A percentile compares a stretch with the other conserved stretches of the same genome.
These are phyloP conservation scores for Ostrea denselamellosa DNA, from an alignment of 1,140 invertebrate species.

Conservation along the genomic window DNA sequence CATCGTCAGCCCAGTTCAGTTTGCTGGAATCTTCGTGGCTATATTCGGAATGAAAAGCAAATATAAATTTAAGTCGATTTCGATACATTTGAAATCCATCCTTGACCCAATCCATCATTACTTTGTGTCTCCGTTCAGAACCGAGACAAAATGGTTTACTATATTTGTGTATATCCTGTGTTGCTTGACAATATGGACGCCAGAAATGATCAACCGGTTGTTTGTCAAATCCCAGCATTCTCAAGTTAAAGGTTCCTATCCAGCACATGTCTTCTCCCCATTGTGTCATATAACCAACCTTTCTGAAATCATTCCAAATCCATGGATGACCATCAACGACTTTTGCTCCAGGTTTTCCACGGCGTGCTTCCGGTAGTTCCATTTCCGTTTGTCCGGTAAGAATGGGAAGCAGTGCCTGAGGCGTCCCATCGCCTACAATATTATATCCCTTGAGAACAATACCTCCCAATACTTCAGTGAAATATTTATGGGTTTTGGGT, in stretches of 20 bases:
- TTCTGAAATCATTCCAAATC: constrained; percentile 77
- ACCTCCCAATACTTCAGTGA: constrained; percentile 85
- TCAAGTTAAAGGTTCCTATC: constrained; percentile 93
- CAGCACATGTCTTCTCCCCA: constrained; percentile 92
- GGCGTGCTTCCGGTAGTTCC: constrained; percentile 82
- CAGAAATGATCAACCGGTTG: constrained; percentile 95
- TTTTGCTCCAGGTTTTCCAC: constrained; percentile 84
- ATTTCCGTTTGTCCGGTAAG: constrained; percentile 91
- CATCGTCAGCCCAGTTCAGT: constrained; percentile 84
- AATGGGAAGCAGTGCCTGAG: constrained; percentile 94
- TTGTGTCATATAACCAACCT: constrained; percentile 85
- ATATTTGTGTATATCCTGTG: constrained; percentile 82
- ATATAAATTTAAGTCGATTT: constrained; percentile 88
- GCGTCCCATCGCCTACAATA: constrained; percentile 96
- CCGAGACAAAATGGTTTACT: constrained; percentile 84
- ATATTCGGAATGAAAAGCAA: constrained; percentile 91
- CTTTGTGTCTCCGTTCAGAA: constrained; percentile 86
- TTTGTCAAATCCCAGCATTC: constrained; percentile 91
- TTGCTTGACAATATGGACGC: constrained; percentile 87
- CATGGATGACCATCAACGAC: constrained; percentile 88
- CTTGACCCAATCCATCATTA: constrained; percentile 85
- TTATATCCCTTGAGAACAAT: constrained; percentile 90
- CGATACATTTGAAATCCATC: constrained; percentile 83
- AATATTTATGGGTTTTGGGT: constrained; percentile 88
- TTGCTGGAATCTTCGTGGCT: constrained; percentile 88